Conservation (phyloP, 2,113 vertebrate species). For the Cynopterus brachyotis region DNA sequence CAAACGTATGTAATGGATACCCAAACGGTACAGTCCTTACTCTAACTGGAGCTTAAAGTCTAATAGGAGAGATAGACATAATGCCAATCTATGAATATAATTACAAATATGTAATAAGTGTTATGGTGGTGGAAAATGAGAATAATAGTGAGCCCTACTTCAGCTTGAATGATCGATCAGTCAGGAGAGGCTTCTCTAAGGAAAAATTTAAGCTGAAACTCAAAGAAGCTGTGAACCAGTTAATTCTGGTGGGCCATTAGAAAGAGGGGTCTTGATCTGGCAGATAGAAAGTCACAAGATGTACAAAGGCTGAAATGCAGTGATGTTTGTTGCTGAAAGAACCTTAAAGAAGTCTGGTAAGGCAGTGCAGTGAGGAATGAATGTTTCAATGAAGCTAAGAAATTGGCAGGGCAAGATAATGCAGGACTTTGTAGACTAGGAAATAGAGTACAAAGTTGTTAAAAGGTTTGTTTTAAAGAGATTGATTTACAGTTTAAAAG, state of each 20-base stretch:
- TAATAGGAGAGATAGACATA: neutral
- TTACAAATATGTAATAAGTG: neutral
- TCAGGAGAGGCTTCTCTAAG: neutral
- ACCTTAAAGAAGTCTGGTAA: neutral
- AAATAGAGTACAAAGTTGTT: neutral
- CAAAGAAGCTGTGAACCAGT: neutral
- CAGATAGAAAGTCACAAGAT: neutral
- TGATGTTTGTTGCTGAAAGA: neutral
- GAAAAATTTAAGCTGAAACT: neutral
- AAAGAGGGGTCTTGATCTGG: neutral
- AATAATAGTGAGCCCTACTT: neutral
- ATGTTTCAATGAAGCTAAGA: neutral
- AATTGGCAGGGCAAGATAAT: neutral
- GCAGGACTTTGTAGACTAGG: neutral
- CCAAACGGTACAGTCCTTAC: neutral
- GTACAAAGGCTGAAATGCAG: neutral
- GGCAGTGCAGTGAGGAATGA: neutral
- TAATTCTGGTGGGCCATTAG: neutral
- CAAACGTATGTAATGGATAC: neutral
- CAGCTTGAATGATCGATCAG: neutral
- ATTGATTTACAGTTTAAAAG: constrained; percentile 17
- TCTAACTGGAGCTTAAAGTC: neutral
- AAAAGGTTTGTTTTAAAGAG: neutral
- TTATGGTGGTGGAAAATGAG: neutral
- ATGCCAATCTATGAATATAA: neutral